phyloP scores from a whole-genome alignment of 2,797 vertebrate species.

The Argentina silus region DNA sequence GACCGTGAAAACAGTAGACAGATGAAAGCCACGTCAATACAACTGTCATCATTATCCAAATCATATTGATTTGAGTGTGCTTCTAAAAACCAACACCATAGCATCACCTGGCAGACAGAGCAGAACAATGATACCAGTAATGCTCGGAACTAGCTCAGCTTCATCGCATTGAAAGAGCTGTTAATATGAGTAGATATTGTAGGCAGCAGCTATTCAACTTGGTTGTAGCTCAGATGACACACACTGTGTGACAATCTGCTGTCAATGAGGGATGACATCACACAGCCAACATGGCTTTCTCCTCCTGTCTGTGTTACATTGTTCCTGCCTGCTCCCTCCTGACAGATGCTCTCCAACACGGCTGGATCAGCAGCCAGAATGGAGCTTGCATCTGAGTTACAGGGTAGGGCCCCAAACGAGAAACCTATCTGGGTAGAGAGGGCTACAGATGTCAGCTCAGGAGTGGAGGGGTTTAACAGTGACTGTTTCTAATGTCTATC shows the following conservation, averaged over 20 bases:
- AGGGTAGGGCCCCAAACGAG: no score
- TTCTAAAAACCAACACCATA: constrained; percentile 24
- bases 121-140: constrained; percentile 23
- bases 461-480: background rate
- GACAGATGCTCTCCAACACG: constrained; percentile 76
- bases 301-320: constrained; percentile 53
- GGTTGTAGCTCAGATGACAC: constrained; percentile 62
- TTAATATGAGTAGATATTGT: constrained; percentile 55
- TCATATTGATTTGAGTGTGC: constrained; percentile 23
- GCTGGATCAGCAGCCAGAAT: constrained; percentile 65
- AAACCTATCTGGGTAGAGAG: background rate
- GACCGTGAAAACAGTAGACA: background rate
- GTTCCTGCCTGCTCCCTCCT: constrained; percentile 69
- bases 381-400: constrained; percentile 47
- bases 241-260: constrained; percentile 71
- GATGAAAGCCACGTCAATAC: background rate
- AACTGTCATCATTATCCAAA: constrained; percentile 23
- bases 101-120: constrained; percentile 18
- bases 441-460: constrained; percentile 46
- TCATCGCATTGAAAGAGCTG: constrained; percentile 46
- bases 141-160: constrained; percentile 23
- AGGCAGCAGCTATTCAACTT: constrained; percentile 62
- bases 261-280: constrained; percentile 77
- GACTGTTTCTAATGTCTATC: background rate
- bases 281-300: constrained; percentile 66